Base-by-base conservation (phyloP, 1,140 invertebrate genomes). In the Dreissena polymorpha region DNA sequence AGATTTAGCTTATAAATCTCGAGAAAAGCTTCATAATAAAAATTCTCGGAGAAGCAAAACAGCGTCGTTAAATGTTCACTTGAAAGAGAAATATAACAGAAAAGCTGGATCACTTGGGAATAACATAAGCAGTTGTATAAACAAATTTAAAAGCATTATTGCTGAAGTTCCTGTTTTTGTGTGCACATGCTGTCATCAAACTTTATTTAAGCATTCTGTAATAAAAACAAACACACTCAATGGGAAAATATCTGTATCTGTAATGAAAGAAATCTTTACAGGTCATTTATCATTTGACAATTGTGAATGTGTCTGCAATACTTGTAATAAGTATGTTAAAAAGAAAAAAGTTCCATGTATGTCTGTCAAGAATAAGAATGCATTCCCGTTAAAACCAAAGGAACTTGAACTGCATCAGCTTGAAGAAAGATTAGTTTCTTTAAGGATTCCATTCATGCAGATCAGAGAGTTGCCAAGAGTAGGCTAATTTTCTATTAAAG, bases 151-250 rank as follows among this genome's bases (percentile, higher is more conserved):
- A 53, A 49, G 57, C 39, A 69, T 55, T 70, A 69, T 71, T 29
- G 25, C 16, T 49, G 13, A 27, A 10, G 81, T 71, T 49, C 81
- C 81, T n/a, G 53, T 57, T 10, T 83, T 69, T 75, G 51, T 82
- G 10, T 82, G 79, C 64, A 50, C 55, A 53, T 74, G 55, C 29
- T 82, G 70, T 55, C 55, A 73, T 21, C 70, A 82, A 27, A 73
- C 70, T 21, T 73, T 27, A 55, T 82, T 73, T 68, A 23, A 53
- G 10, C 18, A 67, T 29, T 63, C 25, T 39, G 69, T 82, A n/a
- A 23, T 23, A 12, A 64, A 67, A 21, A 18, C 64, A 39, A 39
- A 39, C 39, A 39, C 39, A 39, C 39, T 39, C 39, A 39, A 39
- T 65, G 21, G 7, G 21, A 39, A 65, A 21, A 49, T n/a, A 57